Base-by-base conservation (phyloP, 2,113 vertebrate genomes). In the Eudyptes chrysolophus region DNA sequence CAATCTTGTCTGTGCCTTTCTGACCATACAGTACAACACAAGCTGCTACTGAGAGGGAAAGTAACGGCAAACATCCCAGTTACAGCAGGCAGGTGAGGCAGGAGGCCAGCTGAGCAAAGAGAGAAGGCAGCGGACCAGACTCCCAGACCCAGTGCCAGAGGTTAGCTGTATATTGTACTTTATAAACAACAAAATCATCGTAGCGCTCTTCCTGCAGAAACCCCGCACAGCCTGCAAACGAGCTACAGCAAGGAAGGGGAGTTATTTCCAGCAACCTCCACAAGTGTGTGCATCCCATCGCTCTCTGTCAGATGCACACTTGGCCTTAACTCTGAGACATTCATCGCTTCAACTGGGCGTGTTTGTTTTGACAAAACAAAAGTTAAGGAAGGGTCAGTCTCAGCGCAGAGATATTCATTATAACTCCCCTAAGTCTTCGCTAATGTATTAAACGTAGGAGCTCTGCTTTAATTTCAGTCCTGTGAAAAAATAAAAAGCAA, bases 41-140 rank as follows among this genome's bases (percentile, higher is more conserved):
- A 69, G 9, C 66, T 70, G 70, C 27, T 51, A 34, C 62, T n/a
- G 74, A 89, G 90, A 89, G 51, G 82, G 72, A 92, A 87, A 93
- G 83, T 52, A 71, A 58, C 49, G 49, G 38, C 84, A 94, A 96
- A 95, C 62, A 92, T 48, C 80, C 81, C 82, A 29, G 71, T 22
- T 65, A 57, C 11, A 66, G 64, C 65, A 68, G 77, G 82, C 42
- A 88, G 83, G 86, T 91, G 54, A 90, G 90, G 77, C 72, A 75
- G 55, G 40, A 68, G 66, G 46, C 55, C 95, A 97, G 88, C 93
- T 97, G 94, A 97, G 94, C 92, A 95, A 96, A 98, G 96, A 97
- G 76, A 95, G 74, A 46, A 46, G 34, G 51, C 54, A 57, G 30
- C 6, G 3, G 65, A 86, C 6, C 29, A 52, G 36, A 44, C 61